Base-by-base conservation (phyloP, 2,888 invertebrate species). In the Melinaea marsaeus region DNA sequence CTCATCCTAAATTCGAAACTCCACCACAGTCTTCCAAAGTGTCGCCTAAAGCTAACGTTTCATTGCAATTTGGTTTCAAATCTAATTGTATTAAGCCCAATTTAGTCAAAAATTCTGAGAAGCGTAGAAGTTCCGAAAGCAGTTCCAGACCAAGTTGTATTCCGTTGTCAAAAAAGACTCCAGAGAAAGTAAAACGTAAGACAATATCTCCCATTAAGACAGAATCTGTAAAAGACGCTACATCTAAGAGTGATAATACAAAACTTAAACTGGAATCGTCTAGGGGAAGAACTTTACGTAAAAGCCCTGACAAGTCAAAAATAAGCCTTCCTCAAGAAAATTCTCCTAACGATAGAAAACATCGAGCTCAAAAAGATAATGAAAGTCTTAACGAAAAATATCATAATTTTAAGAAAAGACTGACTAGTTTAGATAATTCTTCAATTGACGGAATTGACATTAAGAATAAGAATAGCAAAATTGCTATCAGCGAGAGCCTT, bases 331-430 rank as follows among this genome's bases (percentile, higher is more conserved):
- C 87, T 74, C 76, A 81, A 63, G 90, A 89, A 83, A 83, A 76
- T 74, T 81, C 78, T 79, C 84, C 86, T 77, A 85, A 80, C 74
- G 86, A 86, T 76, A 86, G 80, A 85, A 85, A 80, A 84, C 81
- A 86, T 78, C 86, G 87, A 85, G 85, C 86, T 87, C 90, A 90
- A 86, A 90, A 87, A 71, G 84, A 86, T 82, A 85, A 79, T 83
- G 87, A 87, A 84, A 86, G 81, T 85, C 83, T 83, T 84, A 89
- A 81, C 78, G 90, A 88, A 85, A 90, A 88, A 88, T 87, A 88
- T 89, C 88, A 88, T 84, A 79, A 88, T 88, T 87, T 86, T 83
- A 90, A 90, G 83, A 90, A 90, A 90, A 90, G 90, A 90, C 90
- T 90, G 90, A 90, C 86, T 90, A 90, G 90, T 84, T 84, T 90